Base-by-base conservation (phyloP, 2,888 invertebrate genomes). In the Drosophila macrospina region DNA sequence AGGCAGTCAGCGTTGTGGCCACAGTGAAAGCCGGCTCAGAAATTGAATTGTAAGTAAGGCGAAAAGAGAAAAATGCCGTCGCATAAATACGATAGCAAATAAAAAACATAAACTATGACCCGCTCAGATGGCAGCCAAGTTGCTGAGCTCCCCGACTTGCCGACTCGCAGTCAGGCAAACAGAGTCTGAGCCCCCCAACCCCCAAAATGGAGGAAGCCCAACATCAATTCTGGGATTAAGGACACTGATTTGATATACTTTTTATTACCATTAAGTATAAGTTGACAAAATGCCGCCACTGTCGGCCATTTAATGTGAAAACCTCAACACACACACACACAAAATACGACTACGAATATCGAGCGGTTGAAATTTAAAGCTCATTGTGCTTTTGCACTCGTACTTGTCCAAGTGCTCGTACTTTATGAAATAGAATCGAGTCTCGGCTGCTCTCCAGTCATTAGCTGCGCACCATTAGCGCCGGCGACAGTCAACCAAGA, bases 191-290 rank as follows among this genome's bases (percentile, higher is more conserved):
- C 64, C 72, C 24, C 45, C n/a, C n/a, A n/a, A n/a, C n/a, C 80
- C 3, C 20, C 20, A 20, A 68, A 52, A 56, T 74, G 62, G 62
- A 68, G 67, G 76, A 75, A 88, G 74, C 82, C 76, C 82, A 78
- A 87, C 88, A 89, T 89, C 90, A 89, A 89, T 89, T 89, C 81
- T 69, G 74, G 88, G 81, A 90, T 89, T 89, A 85, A 81, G 89
- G 89, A 88, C 87, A 89, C 90, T 90, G 88, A 89, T 90, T 90
- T 89, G 81, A 90, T 89, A 90, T 90, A 88, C 89, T 89, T 90
- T 90, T 89, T 89, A 90, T 86, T 86, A 86, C 84, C 86, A 82
- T 85, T 88, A 78, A 81, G 81, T 80, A 75, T 74, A 78, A 83
- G 85, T 81, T 84, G 86, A 67, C 74, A 74, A 80, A 86, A 78